These are phyloP conservation scores for Cryptocephalus moraei DNA, from an alignment of 2,888 invertebrate species.

Conservation along the genomic window DNA sequence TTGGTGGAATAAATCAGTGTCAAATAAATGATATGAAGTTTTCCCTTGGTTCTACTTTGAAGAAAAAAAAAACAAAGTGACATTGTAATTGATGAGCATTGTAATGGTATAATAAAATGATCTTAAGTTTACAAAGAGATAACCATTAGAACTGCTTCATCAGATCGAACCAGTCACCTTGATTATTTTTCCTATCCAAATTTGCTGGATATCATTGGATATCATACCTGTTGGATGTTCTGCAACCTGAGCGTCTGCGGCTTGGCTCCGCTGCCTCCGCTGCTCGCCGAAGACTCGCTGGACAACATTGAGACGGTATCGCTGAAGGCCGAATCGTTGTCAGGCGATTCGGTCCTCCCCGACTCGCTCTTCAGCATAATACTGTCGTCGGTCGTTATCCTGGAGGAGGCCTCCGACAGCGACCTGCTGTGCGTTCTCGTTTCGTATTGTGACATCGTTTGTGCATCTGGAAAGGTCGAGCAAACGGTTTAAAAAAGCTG, in stretches of 20 bases:
- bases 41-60: too few relatives aligned
- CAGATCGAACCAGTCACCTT: too few relatives aligned
- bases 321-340: constrained; percentile 97
- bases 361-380: constrained; percentile 32
- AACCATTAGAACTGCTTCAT: too few relatives aligned
- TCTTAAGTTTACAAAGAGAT: too few relatives aligned
- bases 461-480: constrained; percentile 25
- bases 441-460: constrained; percentile 30
- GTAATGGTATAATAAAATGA: too few relatives aligned
- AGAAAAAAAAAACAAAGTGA: too few relatives aligned
- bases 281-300: constrained; percentile 88
- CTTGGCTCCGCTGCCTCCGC: constrained; percentile 60
- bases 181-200: too few relatives aligned
- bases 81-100: too few relatives aligned
- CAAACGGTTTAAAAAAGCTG: too few relatives aligned
- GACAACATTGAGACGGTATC: constrained; percentile 91
- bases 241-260: constrained; percentile 35
- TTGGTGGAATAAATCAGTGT: too few relatives aligned
- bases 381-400: constrained; percentile 34
- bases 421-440: constrained; percentile 36
- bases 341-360: constrained; percentile 80
- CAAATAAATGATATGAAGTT: too few relatives aligned
- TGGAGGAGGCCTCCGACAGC: constrained; percentile 37
- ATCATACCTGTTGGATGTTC: constrained; percentile 21
- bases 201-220: too few relatives aligned